These are phyloP conservation scores for Zonitis immaculata DNA, from an alignment of 2,888 invertebrate genomes.

Conservation along the genomic window DNA sequence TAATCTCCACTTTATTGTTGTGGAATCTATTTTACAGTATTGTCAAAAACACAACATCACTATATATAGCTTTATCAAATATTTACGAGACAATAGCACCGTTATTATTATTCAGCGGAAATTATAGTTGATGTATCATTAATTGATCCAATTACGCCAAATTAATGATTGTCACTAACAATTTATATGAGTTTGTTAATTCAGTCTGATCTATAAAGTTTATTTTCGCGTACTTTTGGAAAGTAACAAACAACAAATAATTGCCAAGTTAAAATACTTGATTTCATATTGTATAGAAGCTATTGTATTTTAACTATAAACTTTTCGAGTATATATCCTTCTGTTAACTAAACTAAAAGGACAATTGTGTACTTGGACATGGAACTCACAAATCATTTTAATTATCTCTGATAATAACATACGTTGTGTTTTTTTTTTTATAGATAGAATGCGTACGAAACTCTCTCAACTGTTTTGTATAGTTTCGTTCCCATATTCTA, in stretches of 20 bases:
- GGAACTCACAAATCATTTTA: conserved; percentile 41
- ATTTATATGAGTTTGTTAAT: too few species aligned
- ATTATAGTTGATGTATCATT: too few species aligned
- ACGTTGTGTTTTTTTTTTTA: conserved; percentile 18
- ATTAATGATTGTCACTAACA: too few species aligned
- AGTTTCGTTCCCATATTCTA: conserved; percentile 4
- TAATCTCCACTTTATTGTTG: background rate
- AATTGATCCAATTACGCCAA: too few species aligned
- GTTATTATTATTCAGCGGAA: too few species aligned
- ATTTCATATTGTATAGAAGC: conserved; percentile 15
- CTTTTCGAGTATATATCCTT: conserved; percentile 27
- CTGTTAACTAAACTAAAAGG: conserved; percentile 31
- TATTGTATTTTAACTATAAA: conserved; percentile 25
- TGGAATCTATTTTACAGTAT: background rate
- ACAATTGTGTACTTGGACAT: conserved; percentile 40
- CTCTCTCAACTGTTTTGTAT: conserved; percentile 13
- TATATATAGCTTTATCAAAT: too few species aligned
- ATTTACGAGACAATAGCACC: too few species aligned
- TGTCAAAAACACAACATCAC: too few species aligned
- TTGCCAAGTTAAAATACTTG: background rate
- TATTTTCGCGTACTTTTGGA: too few species aligned
- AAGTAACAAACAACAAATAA: conserved; percentile 17
- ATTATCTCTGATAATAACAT: conserved; percentile 38
- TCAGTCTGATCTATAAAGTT: too few species aligned
- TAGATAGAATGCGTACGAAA: conserved; percentile 18